Conservation (phyloP, 2,113 vertebrate genomes). For the Bubalus kerabau region DNA sequence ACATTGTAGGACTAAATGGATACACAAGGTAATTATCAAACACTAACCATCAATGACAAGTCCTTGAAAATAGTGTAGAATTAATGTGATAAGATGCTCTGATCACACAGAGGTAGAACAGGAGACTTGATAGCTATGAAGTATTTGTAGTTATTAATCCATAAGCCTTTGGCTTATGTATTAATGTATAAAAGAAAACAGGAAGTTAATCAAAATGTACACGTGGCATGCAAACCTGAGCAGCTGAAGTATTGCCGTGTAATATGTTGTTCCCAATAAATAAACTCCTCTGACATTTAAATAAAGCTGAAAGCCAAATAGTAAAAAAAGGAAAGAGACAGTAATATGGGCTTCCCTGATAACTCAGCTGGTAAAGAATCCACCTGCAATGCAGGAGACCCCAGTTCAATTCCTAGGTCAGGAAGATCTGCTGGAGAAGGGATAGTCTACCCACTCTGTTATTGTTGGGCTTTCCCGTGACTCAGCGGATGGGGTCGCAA, state of each 20-base stretch:
- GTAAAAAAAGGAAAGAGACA: constrained; percentile 51
- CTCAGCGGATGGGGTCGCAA: background rate
- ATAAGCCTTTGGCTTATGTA: constrained; percentile 19
- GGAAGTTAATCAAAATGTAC: constrained; percentile 18
- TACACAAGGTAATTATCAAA: constrained; percentile 25
- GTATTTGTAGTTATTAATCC: background rate
- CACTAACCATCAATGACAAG: background rate
- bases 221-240: background rate
- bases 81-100: background rate
- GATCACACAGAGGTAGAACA: background rate
- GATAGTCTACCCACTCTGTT: background rate
- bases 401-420: background rate
- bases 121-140: background rate
- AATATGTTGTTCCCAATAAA: constrained; percentile 41
- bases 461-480: background rate
- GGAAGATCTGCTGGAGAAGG: background rate
- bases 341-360: background rate
- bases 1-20: constrained; percentile 25
- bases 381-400: background rate
- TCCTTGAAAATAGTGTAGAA: background rate
- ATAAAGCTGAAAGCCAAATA: constrained; percentile 56
- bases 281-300: constrained; percentile 54
- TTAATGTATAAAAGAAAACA: constrained; percentile 36
- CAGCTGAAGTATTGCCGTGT: background rate
- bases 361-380: background rate